These are phyloP conservation scores for Erinaceus europaeus DNA, from an alignment of 2,113 vertebrate genomes.

Conservation along the genomic window DNA sequence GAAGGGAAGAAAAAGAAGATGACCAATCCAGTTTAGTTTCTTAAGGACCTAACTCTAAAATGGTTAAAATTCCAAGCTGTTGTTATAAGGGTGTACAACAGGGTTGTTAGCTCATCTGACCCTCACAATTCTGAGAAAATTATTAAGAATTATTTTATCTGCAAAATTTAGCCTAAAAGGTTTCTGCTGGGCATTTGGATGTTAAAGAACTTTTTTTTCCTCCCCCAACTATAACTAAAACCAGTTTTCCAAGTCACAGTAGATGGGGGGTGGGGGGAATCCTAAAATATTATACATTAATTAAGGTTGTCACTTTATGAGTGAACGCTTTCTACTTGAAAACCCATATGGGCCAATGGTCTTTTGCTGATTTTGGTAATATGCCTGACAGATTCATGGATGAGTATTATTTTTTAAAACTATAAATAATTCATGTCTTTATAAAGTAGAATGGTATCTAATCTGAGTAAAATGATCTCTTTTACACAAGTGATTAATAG, in stretches of 20 bases:
- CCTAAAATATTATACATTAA: constrained; percentile 28
- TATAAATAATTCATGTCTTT: constrained; percentile 33
- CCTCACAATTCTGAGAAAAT: constrained; percentile 24
- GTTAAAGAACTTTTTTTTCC: constrained; percentile 21
- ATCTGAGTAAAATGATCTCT: constrained; percentile 34
- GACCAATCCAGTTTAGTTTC: constrained; percentile 38
- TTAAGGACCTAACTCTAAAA: constrained; percentile 40
- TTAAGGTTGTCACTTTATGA: constrained; percentile 30
- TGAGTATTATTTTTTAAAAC: constrained; percentile 29
- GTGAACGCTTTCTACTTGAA: constrained; percentile 22
- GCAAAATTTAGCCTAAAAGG: constrained; percentile 12
- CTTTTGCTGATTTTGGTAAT: constrained; percentile 2
- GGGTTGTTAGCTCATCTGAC: neutral
- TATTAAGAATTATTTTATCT: constrained; percentile 12
- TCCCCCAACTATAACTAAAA: constrained; percentile 26
- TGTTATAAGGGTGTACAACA: neutral
- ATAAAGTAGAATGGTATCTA: constrained; percentile 34
- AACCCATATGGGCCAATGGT: constrained; percentile 18
- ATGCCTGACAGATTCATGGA: neutral
- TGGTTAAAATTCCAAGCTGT: neutral
- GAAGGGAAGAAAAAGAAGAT: neutral
- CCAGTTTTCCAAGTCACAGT: constrained; percentile 41
- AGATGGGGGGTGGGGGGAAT: constrained; percentile 8
- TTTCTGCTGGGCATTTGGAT: constrained; percentile 5
- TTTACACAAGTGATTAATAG: constrained; percentile 10